Evolutionary conservation across 2,797 vertebrate genomes (phyloP), one percentile per base, ranked within the genome.

Genomic region (Urosaurus nigricauda): DNA sequence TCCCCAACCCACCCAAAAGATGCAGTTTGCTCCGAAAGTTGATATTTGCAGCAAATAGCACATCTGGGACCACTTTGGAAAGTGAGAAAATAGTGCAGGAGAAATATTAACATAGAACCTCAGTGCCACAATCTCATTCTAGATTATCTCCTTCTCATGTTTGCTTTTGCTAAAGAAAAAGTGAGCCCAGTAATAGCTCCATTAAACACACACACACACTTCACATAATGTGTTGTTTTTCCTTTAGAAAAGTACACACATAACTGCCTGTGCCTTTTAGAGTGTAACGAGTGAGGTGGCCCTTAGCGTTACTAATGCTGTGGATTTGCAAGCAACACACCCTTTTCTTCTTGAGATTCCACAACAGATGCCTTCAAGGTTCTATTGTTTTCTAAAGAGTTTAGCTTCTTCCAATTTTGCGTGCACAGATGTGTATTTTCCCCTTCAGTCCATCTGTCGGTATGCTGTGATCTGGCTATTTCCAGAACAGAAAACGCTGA

Each of bases 391-490:
- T 73, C 75, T 63, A 29, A 71, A 73, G 65, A 51, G 24, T 81
- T 80, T 74, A 60, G 32, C 32, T 60, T 2, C 65, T 77, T 21
- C 75, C 29, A 51, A 68, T 65, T 86, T 53, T 19, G 32, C 0
- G 21, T 56, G 77, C 4, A 7, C 63, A 79, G 77, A 56, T 78
- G 43, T 68, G 17, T 70, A 5, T 32, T 16, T 26, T 2, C 70
- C 19, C 12, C 56, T 17, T 19, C 11, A 7, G 32, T 35, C 56
- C 43, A 63, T 85, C 37, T 26, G 56, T 37, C 9, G 24, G 83
- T 7, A 53, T 40, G 40, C 12, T 53, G 47, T 17, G n/a, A 70
- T 84, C 40, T 80, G 85, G 51, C 32, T 65, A 87, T 90, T 90
- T 51, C 68, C 60, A 68, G 71, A 35, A n/a, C 40, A 9, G n/a